Conservation (phyloP, 2,797 vertebrate species). For the Ataeniobius toweri region DNA sequence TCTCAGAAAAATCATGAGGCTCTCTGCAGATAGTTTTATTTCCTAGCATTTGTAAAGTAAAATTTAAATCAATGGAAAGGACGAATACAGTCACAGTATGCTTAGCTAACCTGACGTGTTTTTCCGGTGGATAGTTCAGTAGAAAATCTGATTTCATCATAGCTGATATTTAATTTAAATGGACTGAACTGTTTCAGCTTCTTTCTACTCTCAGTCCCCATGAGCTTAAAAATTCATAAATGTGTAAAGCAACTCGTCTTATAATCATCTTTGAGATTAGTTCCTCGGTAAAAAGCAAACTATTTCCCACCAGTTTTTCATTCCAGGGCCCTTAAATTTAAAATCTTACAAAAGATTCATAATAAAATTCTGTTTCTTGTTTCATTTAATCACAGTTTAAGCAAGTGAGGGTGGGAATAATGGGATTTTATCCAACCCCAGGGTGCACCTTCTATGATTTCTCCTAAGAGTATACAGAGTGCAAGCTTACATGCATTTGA, state of each 20-base stretch:
- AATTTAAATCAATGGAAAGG: background rate
- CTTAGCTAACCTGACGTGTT: background rate
- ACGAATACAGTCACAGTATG: background rate
- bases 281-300: conserved; percentile 21
- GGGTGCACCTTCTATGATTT: conserved; percentile 1
- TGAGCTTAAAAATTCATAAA: background rate
- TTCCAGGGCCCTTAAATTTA: conserved; percentile 6
- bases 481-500: background rate
- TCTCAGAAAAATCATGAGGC: conserved; percentile 22
- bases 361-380: background rate
- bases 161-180: background rate
- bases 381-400: conserved; percentile 27
- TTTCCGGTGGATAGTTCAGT: background rate
- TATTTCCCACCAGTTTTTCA: background rate
- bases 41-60: conserved; percentile 5
- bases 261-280: conserved; percentile 3
- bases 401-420: background rate
- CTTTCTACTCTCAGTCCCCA: background rate
- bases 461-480: background rate
- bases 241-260: background rate
- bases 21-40: conserved; percentile 17
- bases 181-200: background rate
- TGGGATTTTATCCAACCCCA: conserved; percentile 4
- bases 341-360: conserved; percentile 10
- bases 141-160: background rate